Base-by-base conservation (phyloP, 2,113 vertebrate species). In the Pelvicachromis taeniatus region DNA sequence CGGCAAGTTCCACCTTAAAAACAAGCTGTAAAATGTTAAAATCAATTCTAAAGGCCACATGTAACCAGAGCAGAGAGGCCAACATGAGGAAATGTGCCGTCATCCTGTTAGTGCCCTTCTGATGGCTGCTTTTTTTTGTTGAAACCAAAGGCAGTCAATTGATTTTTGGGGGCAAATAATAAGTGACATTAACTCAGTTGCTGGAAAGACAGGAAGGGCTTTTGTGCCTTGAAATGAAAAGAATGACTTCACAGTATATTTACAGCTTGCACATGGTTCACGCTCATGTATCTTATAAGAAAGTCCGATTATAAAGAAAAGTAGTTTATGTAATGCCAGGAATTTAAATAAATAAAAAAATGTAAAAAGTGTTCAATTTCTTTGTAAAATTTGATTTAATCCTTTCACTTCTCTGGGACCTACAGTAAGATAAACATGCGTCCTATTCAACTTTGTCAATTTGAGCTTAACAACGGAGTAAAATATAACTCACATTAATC, bases 11-110 rank as follows among this genome's bases (percentile, higher is more conserved):
- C 7, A 48, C n/a, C 42, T 70, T 6, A 12, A 52, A 45, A 84
- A 77, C 58, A 83, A 73, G 52, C 38, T 6, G 5, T 45, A 31
- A 82, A 86, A 52, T 80, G 77, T 59, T 68, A 9, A 83, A 85
- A 65, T 86, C 77, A 78, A n/a, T 45, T 77, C 16, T 52, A 77
- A 89, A 89, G 54, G 78, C 73, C 83, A 86, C 70, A 70, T 48
- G 80, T 82, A 52, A 83, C 21, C 73, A 10, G 50, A 9, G 70
- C 70, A 50, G n/a, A 56, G 54, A 38, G 81, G 58, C 59, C 31
- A 52, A 73, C 50, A 42, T 65, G 75, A 59, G 29, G 19, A 78
- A 83, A 87, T 78, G 65, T 52, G 35, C 55, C 63, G 14, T 31
- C 11, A 56, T 80, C 55, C 38, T 75, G 52, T 26, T 23, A 73